Base-by-base conservation (phyloP, 2,888 invertebrate species). In the Meteorus colon region DNA sequence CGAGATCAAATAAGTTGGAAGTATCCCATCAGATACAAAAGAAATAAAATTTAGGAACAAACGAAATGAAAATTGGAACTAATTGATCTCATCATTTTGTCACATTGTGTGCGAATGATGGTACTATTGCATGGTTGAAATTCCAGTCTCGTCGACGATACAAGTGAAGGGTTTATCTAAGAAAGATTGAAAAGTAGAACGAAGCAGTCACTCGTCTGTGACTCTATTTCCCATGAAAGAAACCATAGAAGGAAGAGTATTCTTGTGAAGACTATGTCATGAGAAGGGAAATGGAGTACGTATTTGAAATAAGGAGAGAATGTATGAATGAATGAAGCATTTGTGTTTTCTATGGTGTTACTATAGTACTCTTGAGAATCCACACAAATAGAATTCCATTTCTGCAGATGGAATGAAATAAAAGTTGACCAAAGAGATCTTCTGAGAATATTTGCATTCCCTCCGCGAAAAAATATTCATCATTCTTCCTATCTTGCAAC, bases 291-390 rank as follows among this genome's bases (percentile, higher is more conserved):
- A 70, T 41, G 8, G 12, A 41, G 41, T 41, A 41, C 41, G 8
- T 41, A 10, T 41, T 41, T 41, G 41, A 8, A 41, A 41, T 41
- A 41, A 10, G 8, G 12, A 8, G 12, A 41, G 41, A 12, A 41
- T 41, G 41, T 12, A 41, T 12, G 41, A 41, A 41, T 41, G 41
- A 41, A 41, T 41, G 60, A 60, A 27, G 24, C 4, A 60, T 55
- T 34, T 55, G 55, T 69, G 55, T 69, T 69, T 55, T 29, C 55
- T 55, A 8, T 31, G 29, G n/a, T 55, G 24, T 24, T 24, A 69
- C 2, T 55, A 69, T 69, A 69, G 69, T 31, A 37, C 69, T 55
- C 69, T 19, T 31, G 69, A 69, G 69, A 69, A 69, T 69, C 29
- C 34, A 55, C 31, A 59, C 55, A 55, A 55, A 27, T 55, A 68